Evolutionary conservation across 2,113 vertebrate genomes (phyloP).

Genomic region (Chloropsis hardwickii): DNA sequence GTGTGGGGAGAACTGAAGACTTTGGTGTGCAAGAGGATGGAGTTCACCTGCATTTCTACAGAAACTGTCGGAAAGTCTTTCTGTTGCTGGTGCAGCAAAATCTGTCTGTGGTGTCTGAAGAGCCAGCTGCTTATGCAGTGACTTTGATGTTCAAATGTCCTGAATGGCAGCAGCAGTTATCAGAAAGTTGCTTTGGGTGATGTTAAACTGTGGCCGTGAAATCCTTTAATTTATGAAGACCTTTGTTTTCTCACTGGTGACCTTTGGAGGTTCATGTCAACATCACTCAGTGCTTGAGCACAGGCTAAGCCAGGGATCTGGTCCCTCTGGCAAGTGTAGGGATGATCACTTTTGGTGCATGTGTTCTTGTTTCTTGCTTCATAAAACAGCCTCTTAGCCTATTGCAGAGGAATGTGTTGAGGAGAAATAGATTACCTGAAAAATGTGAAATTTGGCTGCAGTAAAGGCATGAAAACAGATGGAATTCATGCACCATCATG

Average conservation of each 20-base stretch:
- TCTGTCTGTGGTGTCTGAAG: fast-evolving
- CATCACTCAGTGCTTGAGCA: background rate
- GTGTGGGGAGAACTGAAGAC: background rate
- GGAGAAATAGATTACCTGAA: background rate
- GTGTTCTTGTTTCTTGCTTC: background rate
- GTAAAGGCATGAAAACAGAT: background rate
- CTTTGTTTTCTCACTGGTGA: background rate
- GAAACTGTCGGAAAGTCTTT: background rate
- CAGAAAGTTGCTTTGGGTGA: background rate
- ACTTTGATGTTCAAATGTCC: background rate
- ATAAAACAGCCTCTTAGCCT: background rate
- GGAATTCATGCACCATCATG: background rate
- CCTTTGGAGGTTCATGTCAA: background rate
- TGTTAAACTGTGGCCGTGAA: background rate
- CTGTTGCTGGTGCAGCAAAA: background rate
- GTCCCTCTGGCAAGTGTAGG: background rate
- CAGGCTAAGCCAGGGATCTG: background rate
- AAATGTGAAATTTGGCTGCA: background rate
- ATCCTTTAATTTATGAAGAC: background rate
- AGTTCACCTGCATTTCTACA: background rate
- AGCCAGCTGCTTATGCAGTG: background rate
- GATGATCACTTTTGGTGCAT: background rate
- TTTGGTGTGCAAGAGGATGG: background rate
- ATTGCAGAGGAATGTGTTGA: background rate
- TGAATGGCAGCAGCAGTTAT: background rate